Conservation (phyloP, 2,113 vertebrate genomes). For the Melanostigma gelatinosum region DNA sequence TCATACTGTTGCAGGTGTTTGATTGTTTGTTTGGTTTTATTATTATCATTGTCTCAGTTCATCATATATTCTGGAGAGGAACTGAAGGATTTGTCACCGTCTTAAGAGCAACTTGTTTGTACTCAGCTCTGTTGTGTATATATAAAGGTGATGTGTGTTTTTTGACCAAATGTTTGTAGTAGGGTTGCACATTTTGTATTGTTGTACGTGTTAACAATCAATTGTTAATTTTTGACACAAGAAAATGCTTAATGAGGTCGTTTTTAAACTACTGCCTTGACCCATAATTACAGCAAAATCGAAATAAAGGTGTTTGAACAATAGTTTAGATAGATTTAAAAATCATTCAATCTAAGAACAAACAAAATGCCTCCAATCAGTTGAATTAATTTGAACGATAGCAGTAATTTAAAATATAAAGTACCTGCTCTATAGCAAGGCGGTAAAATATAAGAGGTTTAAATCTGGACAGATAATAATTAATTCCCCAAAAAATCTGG, state of each 20-base stretch:
- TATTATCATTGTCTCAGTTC: not conserved
- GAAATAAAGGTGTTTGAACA: not conserved
- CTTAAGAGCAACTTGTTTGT: not conserved
- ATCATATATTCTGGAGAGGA: not conserved
- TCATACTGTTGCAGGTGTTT: not conserved
- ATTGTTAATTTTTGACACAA: not conserved
- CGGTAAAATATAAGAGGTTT: not conserved
- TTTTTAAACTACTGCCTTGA: not conserved
- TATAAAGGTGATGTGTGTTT: not conserved
- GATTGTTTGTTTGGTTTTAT: not conserved
- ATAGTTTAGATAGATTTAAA: not conserved
- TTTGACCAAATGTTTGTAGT: not conserved
- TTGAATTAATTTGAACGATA: not conserved
- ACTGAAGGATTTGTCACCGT: not conserved
- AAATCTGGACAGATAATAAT: slow-evolving; percentile 9
- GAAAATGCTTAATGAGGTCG: not conserved
- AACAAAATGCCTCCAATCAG: not conserved
- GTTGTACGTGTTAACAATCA: not conserved
- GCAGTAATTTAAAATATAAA: not conserved
- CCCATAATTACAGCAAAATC: not conserved
- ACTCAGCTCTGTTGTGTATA: not conserved
- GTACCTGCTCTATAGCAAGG: not conserved
- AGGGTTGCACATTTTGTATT: no score
- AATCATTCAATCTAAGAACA: no score
- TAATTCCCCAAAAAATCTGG: not conserved